Percentiles rank a stretch among this genome's conserved stretches.
Conservation (phyloP, 1,140 invertebrate genomes). For the Calosoma granatense region DNA sequence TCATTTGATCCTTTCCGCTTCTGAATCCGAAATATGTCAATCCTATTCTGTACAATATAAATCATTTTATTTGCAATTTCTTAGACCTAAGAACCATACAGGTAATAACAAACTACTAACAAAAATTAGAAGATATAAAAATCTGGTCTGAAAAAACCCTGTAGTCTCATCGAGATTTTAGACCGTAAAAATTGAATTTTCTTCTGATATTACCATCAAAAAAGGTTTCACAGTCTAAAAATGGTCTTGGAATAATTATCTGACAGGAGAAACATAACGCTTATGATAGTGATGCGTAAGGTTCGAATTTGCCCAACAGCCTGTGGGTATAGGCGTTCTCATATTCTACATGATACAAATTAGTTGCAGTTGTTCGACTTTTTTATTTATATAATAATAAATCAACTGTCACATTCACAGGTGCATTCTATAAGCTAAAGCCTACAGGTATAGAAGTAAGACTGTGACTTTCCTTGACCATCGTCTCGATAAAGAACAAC, state of each 20-base stretch:
- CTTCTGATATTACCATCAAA: too few relatives aligned
- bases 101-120: too few relatives aligned
- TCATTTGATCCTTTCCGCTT: too few relatives aligned
- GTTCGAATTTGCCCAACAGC: not conserved
- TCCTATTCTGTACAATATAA: too few relatives aligned
- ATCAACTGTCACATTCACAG: not conserved
- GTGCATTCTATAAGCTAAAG: not conserved
- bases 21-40: too few relatives aligned
- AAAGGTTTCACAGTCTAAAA: not conserved
- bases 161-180: not conserved
- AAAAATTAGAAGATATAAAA: not conserved
- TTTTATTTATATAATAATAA: conserved; percentile 1
- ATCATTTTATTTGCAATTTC: not conserved
- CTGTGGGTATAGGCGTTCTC: not conserved
- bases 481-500: not conserved
- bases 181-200: not conserved
- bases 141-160: too few relatives aligned
- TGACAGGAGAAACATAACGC: not conserved
- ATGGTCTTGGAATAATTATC: not conserved
- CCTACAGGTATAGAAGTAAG: not conserved
- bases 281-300: not conserved
- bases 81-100: not conserved
- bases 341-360: not conserved
- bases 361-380: not conserved
- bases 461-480: not conserved